These are phyloP conservation scores for Podotricha telesiphe DNA, from an alignment of 2,888 invertebrate genomes.

Conservation along the genomic window DNA sequence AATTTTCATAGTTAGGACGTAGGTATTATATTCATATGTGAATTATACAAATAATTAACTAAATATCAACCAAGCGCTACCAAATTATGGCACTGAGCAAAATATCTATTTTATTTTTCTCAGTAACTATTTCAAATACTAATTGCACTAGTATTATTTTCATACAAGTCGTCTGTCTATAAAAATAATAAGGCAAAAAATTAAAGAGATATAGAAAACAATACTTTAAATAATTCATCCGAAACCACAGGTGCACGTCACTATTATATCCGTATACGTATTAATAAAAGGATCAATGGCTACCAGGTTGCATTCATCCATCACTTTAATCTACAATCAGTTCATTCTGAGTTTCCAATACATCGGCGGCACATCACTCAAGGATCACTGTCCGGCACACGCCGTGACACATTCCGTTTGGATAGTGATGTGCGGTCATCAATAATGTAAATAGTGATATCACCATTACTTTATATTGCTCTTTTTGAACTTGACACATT, in stretches of 20 bases:
- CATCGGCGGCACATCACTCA: conserved; percentile 37
- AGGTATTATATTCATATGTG: no score
- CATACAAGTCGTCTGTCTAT: background rate
- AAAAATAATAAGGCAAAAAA: background rate
- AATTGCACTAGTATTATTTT: background rate
- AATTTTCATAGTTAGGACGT: no score
- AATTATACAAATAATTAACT: no score
- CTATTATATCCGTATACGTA: conserved; percentile 19
- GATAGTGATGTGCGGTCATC: conserved; percentile 28
- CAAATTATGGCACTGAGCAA: no score
- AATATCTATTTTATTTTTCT: no score
- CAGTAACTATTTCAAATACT: no score
- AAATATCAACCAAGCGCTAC: no score
- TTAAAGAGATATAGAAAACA: background rate
- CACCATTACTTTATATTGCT: conserved; percentile 25
- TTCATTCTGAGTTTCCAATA: conserved; percentile 39
- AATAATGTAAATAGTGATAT: conserved; percentile 37
- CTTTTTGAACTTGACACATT: background rate
- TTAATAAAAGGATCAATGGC: conserved; percentile 28
- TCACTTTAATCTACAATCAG: conserved; percentile 44
- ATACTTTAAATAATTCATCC: conserved; percentile 22
- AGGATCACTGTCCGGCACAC: conserved; percentile 31
- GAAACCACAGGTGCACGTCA: conserved; percentile 30
- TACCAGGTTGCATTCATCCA: conserved; percentile 32
- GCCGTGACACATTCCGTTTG: conserved; percentile 36